Base-by-base conservation (phyloP, 2,113 vertebrate species). In the Microcebus murinus region DNA sequence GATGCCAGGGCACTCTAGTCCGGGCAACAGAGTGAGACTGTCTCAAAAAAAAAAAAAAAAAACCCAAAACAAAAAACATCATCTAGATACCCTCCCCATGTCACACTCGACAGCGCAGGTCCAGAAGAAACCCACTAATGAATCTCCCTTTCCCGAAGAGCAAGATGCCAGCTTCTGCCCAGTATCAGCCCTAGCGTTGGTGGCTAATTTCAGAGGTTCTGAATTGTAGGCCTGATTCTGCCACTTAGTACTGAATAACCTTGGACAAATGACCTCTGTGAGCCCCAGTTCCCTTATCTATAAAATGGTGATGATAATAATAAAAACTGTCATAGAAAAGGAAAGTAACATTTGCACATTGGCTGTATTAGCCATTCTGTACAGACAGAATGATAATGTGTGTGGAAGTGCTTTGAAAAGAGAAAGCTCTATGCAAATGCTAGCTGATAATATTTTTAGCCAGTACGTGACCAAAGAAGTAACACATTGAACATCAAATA, bases 291-390 rank as follows among this genome's bases (percentile, higher is more conserved):
- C 55, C 36, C 84, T 95, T 70, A 86, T 74, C 86, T 95, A 63
- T 76, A 87, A 96, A 92, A 91, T 36, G 67, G 65, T 74, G 67
- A 67, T 68, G 42, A 79, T 73, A 55, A 77, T 65, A 74, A 92
- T 39, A 70, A 79, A 15, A 15, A 15, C 63, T 89, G 68, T 39
- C 42, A 48, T 0, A 74, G 57, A 59, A 84, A 91, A 89, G n/a
- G 48, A 80, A 94, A 50, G 50, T 45, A 70, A 70, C 52, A 63
- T 76, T 90, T 94, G 90, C 80, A 79, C 25, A 45, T 7, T 87
- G 87, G 86, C 18, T 5, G 12, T 81, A 39, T 74, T 31, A 31
- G 42, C 85, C 42, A 77, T 63, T 86, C 17, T 45, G 42, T 45
- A 25, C 50, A 63, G 52, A 80, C 52, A 89, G 39, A 76, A 74